Evolutionary conservation across 2,113 vertebrate species (phyloP), one percentile per base, ranked within the genome.

Genomic region (Ciconia maguari): DNA sequence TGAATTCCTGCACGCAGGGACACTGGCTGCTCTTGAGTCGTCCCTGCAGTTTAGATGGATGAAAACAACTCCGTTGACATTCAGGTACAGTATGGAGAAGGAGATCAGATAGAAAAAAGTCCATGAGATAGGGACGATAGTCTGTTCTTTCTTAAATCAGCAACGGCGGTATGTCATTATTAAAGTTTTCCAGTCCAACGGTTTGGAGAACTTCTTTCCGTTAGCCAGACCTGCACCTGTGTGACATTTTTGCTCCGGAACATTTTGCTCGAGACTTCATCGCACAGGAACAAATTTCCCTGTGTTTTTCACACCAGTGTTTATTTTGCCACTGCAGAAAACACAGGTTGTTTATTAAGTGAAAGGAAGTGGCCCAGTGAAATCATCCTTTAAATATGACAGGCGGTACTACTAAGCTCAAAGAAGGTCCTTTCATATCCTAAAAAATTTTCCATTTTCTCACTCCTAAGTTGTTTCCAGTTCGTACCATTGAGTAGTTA

Each of bases 1-100:
- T 3, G 19, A 21, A 10, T 4, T 11, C 49, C 27, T 3, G 16
- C 26, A 1, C 0, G 0, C 14, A 4, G 14, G 58, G 32, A 5
- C 5, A 6, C 5, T 1, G 68, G 26, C 36, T 10, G 71, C 74
- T 64, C 79, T 19, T 4, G 9, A 20, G 11, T 5, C 4, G 2
- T 6, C 58, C 48, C 46, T 57, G 66, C 36, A 16, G 44, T 42
- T 54, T 2, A 20, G 68, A 48, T 2, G 29, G 64, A 18, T 41
- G 57, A 26, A 30, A 55, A 80, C 51, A 16, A 1, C 26, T 4
- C 12, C 29, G 41, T 5, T 49, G 80, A 11, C n/a, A 2, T 7
- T 19, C 24, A 24, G 54, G 27, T 12, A n/a, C 27, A 18, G 68
- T 3, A 9, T 0, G 9, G 32, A 80, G 14, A 38, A 27, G 46